These are phyloP conservation scores for Drosophila austrosaltans DNA, from an alignment of 2,888 invertebrate genomes.

Conservation along the genomic window DNA sequence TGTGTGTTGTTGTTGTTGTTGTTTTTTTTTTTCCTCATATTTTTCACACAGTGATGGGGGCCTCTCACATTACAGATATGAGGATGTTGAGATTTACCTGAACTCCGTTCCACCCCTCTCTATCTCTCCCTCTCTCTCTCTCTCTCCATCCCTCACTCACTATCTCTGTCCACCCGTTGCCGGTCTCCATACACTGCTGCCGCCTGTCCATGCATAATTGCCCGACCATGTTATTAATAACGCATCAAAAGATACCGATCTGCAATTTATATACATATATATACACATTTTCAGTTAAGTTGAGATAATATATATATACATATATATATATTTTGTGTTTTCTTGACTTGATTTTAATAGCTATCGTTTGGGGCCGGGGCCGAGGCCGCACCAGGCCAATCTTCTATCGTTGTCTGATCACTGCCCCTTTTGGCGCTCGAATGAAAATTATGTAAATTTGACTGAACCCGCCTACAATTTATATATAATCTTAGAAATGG, in stretches of 20 bases:
- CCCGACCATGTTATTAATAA: slow-evolving; percentile 67
- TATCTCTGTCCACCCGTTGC: neutral
- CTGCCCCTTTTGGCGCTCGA: slow-evolving; percentile 30
- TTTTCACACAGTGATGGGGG: slow-evolving; percentile 29
- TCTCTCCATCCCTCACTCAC: neutral
- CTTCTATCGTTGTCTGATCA: slow-evolving; percentile 63
- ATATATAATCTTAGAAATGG: too few species aligned
- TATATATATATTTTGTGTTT: slow-evolving; percentile 40
- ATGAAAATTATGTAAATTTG: slow-evolving; percentile 71
- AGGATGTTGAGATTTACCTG: slow-evolving; percentile 20
- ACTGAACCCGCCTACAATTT: neutral
- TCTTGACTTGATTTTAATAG: slow-evolving; percentile 56
- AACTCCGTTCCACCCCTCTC: slow-evolving; percentile 31
- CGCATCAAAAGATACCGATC: slow-evolving; percentile 76
- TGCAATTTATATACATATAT: slow-evolving; percentile 59
- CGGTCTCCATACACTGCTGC: slow-evolving; percentile 1
- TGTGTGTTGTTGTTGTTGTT: neutral
- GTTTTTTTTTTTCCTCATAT: slow-evolving; percentile 3
- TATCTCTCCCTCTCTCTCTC: slow-evolving; percentile 10
- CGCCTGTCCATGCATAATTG: slow-evolving; percentile 2
- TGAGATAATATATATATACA: slow-evolving; percentile 2
- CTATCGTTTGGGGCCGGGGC: neutral
- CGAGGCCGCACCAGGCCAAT: neutral
- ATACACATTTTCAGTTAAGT: slow-evolving; percentile 16
- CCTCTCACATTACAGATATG: slow-evolving; percentile 60